Evolutionary conservation across 2,113 vertebrate genomes (phyloP).

Genomic region (Ceyx melanurus): DNA sequence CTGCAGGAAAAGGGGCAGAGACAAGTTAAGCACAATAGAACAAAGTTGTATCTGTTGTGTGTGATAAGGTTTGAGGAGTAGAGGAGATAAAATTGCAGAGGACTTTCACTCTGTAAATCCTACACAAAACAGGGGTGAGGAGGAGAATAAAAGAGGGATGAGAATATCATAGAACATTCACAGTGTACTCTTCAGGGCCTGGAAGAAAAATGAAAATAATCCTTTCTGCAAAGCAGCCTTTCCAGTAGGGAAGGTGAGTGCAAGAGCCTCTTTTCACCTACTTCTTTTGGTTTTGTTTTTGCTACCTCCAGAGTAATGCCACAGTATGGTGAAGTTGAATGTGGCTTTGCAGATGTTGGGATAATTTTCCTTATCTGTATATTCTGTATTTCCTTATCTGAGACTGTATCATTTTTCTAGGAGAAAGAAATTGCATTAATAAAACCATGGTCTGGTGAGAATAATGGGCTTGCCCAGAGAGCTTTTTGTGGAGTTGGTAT

Average conservation of each 20-base stretch:
- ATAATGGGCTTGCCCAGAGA: background rate
- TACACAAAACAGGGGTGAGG: background rate
- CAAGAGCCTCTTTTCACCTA: background rate
- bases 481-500: background rate
- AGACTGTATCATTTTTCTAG: background rate
- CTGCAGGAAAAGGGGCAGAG: background rate
- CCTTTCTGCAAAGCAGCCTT: background rate
- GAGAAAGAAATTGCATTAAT: background rate
- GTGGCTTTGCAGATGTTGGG: background rate
- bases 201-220: background rate
- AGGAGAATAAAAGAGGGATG: accelerated
- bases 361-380: background rate
- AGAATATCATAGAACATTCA: background rate
- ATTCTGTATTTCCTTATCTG: too few species aligned
- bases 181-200: background rate
- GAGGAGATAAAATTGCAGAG: background rate
- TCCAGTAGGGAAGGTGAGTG: background rate
- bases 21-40: background rate
- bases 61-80: background rate
- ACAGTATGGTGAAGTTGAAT: background rate
- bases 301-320: background rate
- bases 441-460: background rate
- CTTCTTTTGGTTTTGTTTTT: background rate
- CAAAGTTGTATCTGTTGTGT: background rate
- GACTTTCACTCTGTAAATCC: background rate